Evolutionary conservation across 2,113 vertebrate genomes (phyloP).

Genomic region (Hemibagrus wyckioides): DNA sequence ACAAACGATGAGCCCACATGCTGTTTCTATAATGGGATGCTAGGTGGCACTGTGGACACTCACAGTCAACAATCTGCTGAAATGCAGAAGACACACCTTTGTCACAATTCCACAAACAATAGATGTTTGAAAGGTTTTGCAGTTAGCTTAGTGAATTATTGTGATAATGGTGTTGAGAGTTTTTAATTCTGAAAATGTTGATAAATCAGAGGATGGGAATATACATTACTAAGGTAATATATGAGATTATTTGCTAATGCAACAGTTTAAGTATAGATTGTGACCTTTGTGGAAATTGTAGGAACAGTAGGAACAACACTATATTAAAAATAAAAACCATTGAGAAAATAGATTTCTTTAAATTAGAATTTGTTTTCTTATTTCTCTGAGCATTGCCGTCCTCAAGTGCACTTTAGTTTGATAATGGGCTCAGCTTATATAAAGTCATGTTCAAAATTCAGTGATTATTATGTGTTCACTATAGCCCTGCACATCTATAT

Average conservation of each 20-base stretch:
- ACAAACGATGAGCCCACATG: not conserved
- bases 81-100: constrained; percentile 8
- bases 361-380: not conserved
- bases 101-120: not conserved
- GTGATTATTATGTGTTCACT: not conserved
- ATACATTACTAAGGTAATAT: not conserved
- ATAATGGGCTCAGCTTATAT: not conserved
- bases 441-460: not conserved
- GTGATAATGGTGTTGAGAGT: not conserved
- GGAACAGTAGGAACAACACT: not conserved
- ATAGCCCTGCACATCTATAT: not conserved
- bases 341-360: not conserved
- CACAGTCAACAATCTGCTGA: not conserved
- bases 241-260: not conserved
- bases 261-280: not conserved
- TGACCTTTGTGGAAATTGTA: not conserved
- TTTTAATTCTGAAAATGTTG: not conserved
- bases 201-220: not conserved
- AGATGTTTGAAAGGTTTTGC: not conserved
- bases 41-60: constrained; percentile 52
- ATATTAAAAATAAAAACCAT: not conserved
- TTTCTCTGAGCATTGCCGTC: not conserved
- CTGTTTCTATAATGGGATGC: not conserved
- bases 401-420: not conserved
- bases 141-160: not conserved